Percentiles rank a stretch among this genome's conserved stretches.
phyloP scores from a whole-genome alignment of 2,888 invertebrate species.

The Buathra laborator region DNA sequence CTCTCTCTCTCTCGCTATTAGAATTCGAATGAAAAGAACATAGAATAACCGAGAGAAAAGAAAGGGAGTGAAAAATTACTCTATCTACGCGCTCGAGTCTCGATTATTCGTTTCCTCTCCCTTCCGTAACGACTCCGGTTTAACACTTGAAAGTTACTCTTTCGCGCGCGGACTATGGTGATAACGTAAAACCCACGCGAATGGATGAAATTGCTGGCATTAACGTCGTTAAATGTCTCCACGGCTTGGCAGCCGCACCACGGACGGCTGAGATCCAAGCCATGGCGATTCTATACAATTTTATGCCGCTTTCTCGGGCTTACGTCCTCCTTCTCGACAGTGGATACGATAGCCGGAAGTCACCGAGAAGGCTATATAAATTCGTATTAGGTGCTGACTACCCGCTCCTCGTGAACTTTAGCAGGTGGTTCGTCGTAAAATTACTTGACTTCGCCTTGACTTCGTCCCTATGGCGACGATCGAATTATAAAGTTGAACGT shows the following conservation, averaged over 20 bases:
- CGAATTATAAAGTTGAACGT: slow-evolving; percentile 84
- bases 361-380: slow-evolving; percentile 73
- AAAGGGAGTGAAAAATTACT: slow-evolving; percentile 49
- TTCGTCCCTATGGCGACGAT: slow-evolving; percentile 73
- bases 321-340: background rate
- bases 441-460: slow-evolving; percentile 72
- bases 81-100: background rate
- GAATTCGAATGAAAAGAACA: slow-evolving; percentile 17
- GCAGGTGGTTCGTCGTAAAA: slow-evolving; percentile 77
- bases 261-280: slow-evolving; percentile 13
- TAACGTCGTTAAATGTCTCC: slow-evolving; percentile 52
- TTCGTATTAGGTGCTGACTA: slow-evolving; percentile 76
- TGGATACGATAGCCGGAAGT: slow-evolving; percentile 57
- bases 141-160: background rate
- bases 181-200: slow-evolving; percentile 54
- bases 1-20: slow-evolving; percentile 26
- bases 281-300: slow-evolving; percentile 18
- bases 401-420: slow-evolving; percentile 74
- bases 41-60: slow-evolving; percentile 4
- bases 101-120: background rate
- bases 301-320: background rate
- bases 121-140: background rate
- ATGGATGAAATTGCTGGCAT: slow-evolving; percentile 56
- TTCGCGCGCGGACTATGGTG: background rate
- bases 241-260: slow-evolving; percentile 5